Evolutionary conservation across 2,888 invertebrate genomes (phyloP).

Genomic region (Pasiphila rectangulata): DNA sequence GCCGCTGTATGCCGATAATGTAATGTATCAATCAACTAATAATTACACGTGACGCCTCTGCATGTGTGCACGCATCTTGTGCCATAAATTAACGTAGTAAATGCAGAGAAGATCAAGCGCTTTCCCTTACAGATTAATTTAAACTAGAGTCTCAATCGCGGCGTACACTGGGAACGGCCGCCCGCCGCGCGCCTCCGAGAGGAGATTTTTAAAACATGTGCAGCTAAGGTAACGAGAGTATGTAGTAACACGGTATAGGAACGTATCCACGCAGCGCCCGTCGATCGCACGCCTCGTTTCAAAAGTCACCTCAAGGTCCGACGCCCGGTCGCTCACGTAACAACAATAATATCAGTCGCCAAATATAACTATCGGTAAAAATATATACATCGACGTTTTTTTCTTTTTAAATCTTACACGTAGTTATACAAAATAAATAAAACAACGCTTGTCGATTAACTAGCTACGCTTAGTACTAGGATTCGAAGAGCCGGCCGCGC

Average conservation of each 20-base stretch:
- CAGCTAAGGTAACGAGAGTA: slow-evolving; percentile 12
- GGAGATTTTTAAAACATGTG: slow-evolving; percentile 11
- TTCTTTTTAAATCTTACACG: slow-evolving; percentile 25
- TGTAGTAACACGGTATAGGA: slow-evolving; percentile 19
- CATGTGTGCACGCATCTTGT: slow-evolving; percentile 41
- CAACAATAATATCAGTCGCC: slow-evolving; percentile 33
- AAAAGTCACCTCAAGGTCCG: slow-evolving; percentile 16
- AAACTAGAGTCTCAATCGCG: slow-evolving; percentile 41
- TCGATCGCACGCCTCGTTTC: slow-evolving; percentile 27
- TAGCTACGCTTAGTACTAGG: slow-evolving; percentile 70
- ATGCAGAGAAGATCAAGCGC: slow-evolving; percentile 53
- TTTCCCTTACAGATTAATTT: slow-evolving; percentile 42
- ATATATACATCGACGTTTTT: slow-evolving; percentile 34
- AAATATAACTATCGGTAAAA: slow-evolving; percentile 31
- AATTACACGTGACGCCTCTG: slow-evolving; percentile 41
- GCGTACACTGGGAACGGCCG: slow-evolving; percentile 23
- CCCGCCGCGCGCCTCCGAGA: slow-evolving; percentile 13
- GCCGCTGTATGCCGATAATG: slow-evolving; percentile 33
- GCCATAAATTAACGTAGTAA: slow-evolving; percentile 51
- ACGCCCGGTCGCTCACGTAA: slow-evolving; percentile 15
- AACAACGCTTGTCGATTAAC: slow-evolving; percentile 56
- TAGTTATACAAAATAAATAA: slow-evolving; percentile 50
- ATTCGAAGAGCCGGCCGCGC: slow-evolving; percentile 67
- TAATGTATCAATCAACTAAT: slow-evolving; percentile 40
- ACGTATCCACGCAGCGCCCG: slow-evolving; percentile 16